Evolutionary conservation across 2,797 vertebrate species (phyloP).

Genomic region (Salmo trutta): DNA sequence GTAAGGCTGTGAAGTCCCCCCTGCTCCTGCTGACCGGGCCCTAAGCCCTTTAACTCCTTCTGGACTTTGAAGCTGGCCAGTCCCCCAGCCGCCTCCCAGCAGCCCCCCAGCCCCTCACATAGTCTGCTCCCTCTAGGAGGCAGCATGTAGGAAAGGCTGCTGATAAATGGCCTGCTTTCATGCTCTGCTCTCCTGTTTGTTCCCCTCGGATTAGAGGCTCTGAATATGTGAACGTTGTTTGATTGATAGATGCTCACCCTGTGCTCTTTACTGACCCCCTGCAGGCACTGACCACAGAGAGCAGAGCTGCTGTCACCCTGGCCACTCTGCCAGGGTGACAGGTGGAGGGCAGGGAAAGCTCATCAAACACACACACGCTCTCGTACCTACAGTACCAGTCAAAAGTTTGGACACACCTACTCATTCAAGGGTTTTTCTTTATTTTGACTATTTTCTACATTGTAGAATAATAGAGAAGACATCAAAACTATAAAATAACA

Average conservation of each 20-base stretch:
- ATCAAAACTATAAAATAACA: too few relatives aligned
- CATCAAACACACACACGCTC: constrained; percentile 14
- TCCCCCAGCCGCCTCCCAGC: constrained; percentile 7
- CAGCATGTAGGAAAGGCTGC: constrained; percentile 53
- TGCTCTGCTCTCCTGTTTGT: constrained; percentile 63
- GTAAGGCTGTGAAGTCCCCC: constrained; percentile 79
- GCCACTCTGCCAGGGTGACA: background rate
- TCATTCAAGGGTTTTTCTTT: too few relatives aligned
- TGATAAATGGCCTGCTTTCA: constrained; percentile 67
- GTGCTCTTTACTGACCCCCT: constrained; percentile 31
- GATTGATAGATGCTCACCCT: constrained; percentile 44
- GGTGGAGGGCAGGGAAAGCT: background rate
- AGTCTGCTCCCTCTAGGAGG: constrained; percentile 52
- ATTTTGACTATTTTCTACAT: too few relatives aligned
- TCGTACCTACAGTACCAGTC: too few relatives aligned
- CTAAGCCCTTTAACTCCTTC: constrained; percentile 69
- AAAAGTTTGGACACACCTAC: too few relatives aligned
- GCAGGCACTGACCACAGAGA: constrained; percentile 29
- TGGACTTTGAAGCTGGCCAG: constrained; percentile 70
- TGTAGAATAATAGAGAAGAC: too few relatives aligned
- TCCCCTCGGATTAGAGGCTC: constrained; percentile 62
- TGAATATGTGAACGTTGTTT: constrained; percentile 59
- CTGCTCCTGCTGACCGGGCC: constrained; percentile 70
- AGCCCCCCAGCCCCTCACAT: constrained; percentile 37
- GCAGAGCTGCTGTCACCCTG: constrained; percentile 11